Evolutionary conservation across 1,140 invertebrate genomes (phyloP).

Genomic region (Megathymus violae): DNA sequence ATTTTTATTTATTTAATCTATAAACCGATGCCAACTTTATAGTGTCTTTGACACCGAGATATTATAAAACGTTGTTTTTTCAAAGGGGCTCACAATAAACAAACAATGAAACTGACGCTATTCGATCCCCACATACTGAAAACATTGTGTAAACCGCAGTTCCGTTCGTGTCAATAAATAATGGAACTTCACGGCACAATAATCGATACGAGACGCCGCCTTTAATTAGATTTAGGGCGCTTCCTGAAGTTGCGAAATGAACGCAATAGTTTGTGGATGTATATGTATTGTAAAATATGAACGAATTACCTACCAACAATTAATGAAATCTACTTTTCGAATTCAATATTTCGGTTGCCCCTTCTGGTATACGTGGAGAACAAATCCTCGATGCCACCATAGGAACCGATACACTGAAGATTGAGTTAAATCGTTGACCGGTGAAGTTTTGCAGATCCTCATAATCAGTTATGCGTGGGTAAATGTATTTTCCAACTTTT

Average conservation of each 20-base stretch:
- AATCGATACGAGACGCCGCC: slow-evolving; percentile 46
- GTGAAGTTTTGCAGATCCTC: too few species aligned
- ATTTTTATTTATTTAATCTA: too few species aligned
- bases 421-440: too few species aligned
- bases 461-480: too few species aligned
- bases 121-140: slow-evolving; percentile 29
- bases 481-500: too few species aligned
- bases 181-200: slow-evolving; percentile 37
- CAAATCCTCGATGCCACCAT: too few species aligned
- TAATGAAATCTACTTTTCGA: too few species aligned
- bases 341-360: too few species aligned
- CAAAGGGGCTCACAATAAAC: slow-evolving; percentile 15
- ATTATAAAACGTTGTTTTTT: slow-evolving; percentile 11
- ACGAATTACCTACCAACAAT: too few species aligned
- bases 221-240: slow-evolving; percentile 47
- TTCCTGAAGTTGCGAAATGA: background rate
- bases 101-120: slow-evolving; percentile 3
- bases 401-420: too few species aligned
- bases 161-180: slow-evolving; percentile 50
- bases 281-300: too few species aligned
- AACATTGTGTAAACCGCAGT: slow-evolving; percentile 41
- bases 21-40: background rate
- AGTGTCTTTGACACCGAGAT: background rate
- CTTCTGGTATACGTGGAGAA: too few species aligned
- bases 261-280: background rate